Conservation (phyloP, 2,888 invertebrate genomes). For the Philonicus albiceps region DNA sequence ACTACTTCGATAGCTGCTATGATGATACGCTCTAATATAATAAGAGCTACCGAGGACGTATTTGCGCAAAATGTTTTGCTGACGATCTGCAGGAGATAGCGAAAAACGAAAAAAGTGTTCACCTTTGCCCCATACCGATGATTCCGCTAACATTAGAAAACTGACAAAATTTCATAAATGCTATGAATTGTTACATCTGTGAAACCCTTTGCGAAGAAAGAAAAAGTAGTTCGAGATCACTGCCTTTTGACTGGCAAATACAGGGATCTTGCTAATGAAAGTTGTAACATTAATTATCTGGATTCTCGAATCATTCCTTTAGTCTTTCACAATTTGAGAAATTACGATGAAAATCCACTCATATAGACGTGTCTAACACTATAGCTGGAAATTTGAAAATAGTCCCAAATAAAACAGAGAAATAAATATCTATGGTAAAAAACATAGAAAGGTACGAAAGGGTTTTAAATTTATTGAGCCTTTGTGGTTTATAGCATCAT, state of each 20-base stretch:
- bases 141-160: not conserved
- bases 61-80: not conserved
- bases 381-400: too few species aligned
- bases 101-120: not conserved
- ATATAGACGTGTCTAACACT: too few species aligned
- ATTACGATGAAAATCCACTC: too few species aligned
- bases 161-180: not conserved
- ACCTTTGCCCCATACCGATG: not conserved
- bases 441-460: not conserved
- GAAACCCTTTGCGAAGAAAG: not conserved
- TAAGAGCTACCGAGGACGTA: not conserved
- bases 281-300: slow-evolving; percentile 23
- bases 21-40: slow-evolving; percentile 1
- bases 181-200: not conserved
- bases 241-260: not conserved
- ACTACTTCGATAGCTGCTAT: slow-evolving; percentile 22
- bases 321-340: slow-evolving; percentile 8
- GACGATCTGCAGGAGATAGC: not conserved
- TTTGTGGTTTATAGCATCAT: not conserved
- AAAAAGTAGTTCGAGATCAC: slow-evolving; percentile 2
- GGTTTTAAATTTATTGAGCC: slow-evolving; percentile 4
- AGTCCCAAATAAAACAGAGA: slow-evolving; percentile 1
- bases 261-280: not conserved
- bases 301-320: not conserved
- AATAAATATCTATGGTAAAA: not conserved